These are phyloP conservation scores for Meda fulgida DNA, from an alignment of 2,797 vertebrate genomes.

Conservation along the genomic window DNA sequence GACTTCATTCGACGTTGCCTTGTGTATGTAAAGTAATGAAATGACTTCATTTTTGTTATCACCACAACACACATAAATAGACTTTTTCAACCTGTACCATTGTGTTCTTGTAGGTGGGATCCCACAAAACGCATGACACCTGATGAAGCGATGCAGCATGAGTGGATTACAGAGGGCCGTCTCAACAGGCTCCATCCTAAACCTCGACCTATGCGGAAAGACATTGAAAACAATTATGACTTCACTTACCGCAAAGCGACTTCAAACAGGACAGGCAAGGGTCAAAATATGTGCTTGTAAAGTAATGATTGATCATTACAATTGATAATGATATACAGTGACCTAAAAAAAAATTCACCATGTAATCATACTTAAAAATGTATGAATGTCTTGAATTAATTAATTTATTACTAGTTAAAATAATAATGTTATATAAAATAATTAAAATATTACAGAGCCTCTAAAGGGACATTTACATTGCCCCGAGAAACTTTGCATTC, in stretches of 20 bases:
- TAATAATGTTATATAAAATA: background rate
- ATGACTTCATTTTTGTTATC: slow-evolving; percentile 9
- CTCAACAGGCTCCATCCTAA: slow-evolving; percentile 76
- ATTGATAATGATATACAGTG: background rate
- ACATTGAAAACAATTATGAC: slow-evolving; percentile 69
- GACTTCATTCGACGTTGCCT: slow-evolving; percentile 91
- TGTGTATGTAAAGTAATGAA: slow-evolving; percentile 76
- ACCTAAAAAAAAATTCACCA: background rate
- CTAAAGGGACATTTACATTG: background rate
- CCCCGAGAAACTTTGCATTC: background rate
- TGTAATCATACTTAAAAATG: background rate
- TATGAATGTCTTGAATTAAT: background rate
- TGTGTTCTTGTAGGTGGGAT: slow-evolving; percentile 81
- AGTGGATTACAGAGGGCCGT: slow-evolving; percentile 89
- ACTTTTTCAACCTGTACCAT: background rate
- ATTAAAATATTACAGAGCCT: background rate
- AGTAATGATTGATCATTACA: background rate
- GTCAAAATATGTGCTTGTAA: background rate
- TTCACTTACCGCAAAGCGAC: slow-evolving; percentile 60
- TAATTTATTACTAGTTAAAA: background rate
- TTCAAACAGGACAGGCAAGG: slow-evolving; percentile 68
- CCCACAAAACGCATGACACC: slow-evolving; percentile 90
- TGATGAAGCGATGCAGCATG: slow-evolving; percentile 87
- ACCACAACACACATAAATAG: background rate
- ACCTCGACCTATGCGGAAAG: slow-evolving; percentile 75